Evolutionary conservation across 2,797 vertebrate species (phyloP).

Genomic region (Pterois miles): DNA sequence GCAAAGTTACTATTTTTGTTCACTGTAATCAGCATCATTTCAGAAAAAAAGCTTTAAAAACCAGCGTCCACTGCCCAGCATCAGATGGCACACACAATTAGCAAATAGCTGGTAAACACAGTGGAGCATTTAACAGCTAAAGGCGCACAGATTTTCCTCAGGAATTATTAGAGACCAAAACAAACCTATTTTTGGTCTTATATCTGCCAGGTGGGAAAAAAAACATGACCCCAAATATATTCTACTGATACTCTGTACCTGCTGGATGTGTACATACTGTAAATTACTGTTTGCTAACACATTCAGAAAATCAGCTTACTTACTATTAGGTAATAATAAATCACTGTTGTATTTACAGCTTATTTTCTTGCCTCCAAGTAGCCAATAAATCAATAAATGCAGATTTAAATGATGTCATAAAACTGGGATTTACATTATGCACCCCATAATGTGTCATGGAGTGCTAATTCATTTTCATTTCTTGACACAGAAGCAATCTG

Average conservation of each 20-base stretch:
- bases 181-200: background rate
- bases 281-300: background rate
- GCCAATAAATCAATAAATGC: background rate
- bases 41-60: background rate
- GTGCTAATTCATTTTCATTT: background rate
- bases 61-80: background rate
- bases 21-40: background rate
- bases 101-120: background rate
- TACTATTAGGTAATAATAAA: background rate
- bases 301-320: background rate
- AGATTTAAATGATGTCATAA: background rate
- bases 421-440: background rate
- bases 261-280: background rate
- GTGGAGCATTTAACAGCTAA: background rate
- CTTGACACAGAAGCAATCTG: background rate
- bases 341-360: background rate
- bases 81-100: background rate
- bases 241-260: background rate
- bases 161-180: background rate
- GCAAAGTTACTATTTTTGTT: background rate
- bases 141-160: background rate
- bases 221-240: background rate
- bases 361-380: background rate
- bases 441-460: background rate
- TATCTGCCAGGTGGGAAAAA: too few relatives aligned